These are phyloP conservation scores for Tolypeutes matacus DNA, from an alignment of 2,797 vertebrate species.

Conservation along the genomic window DNA sequence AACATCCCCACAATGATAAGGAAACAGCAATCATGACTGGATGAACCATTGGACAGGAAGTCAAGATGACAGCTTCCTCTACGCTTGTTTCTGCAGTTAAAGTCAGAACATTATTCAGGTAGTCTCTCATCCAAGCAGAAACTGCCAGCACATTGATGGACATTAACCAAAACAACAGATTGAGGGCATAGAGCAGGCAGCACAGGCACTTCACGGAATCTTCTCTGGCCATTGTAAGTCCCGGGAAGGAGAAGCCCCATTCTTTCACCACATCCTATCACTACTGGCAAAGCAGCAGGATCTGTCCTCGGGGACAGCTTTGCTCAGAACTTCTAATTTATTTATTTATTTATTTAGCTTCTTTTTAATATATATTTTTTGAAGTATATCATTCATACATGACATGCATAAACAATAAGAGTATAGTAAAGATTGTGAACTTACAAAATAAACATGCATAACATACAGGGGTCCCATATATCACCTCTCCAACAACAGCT, in stretches of 20 bases:
- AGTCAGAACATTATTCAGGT: constrained; percentile 97
- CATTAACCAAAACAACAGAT: constrained; percentile 98
- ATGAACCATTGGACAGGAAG: constrained; percentile 97
- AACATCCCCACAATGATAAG: constrained; percentile 98
- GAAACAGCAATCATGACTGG: constrained; percentile 97
- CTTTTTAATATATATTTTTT: too few species aligned
- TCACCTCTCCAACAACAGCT: too few species aligned
- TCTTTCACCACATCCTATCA: constrained; percentile 89
- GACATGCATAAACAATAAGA: too few species aligned
- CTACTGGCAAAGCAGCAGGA: constrained; percentile 56
- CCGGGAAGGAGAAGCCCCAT: constrained; percentile 87
- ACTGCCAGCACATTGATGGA: constrained; percentile 95
- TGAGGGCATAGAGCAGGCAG: constrained; percentile 96
- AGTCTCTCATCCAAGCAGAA: constrained; percentile 97
- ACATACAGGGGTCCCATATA: too few species aligned
- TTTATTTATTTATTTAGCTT: too few species aligned
- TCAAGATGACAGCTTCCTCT: constrained; percentile 96
- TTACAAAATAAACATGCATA: too few species aligned
- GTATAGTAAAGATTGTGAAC: too few species aligned
- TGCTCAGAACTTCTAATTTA: background rate
- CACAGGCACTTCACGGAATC: constrained; percentile 97
- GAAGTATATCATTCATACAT: too few species aligned
- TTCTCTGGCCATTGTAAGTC: constrained; percentile 95
- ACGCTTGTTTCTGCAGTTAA: constrained; percentile 98
- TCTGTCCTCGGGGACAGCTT: background rate